Conservation (phyloP, 1,140 invertebrate genomes). For the Cardiocondyla obscurior region DNA sequence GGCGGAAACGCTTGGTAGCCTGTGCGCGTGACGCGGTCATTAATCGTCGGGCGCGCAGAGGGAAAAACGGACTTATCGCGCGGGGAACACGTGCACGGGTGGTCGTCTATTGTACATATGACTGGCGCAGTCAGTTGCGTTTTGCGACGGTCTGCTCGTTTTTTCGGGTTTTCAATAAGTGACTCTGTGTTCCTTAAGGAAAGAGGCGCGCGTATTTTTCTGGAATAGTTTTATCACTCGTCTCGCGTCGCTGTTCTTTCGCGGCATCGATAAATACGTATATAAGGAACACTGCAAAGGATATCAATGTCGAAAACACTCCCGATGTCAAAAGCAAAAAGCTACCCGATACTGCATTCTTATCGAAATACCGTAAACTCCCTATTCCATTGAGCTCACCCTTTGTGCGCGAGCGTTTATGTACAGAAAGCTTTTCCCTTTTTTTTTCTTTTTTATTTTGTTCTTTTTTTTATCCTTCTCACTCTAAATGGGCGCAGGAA, state of each 20-base stretch:
- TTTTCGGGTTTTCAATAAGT: neutral
- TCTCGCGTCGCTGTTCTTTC: neutral
- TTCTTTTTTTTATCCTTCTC: neutral
- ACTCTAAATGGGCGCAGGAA: too few species aligned
- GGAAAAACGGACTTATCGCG: neutral
- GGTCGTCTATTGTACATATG: neutral
- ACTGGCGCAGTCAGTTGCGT: neutral
- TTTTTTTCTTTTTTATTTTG: neutral
- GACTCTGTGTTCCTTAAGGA: neutral
- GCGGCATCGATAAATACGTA: too few species aligned
- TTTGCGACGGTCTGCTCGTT: neutral
- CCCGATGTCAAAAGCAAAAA: neutral
- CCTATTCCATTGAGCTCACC: neutral
- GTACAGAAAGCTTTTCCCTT: neutral
- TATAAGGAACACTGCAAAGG: neutral
- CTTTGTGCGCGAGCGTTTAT: conserved; percentile 30
- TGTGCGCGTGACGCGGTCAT: neutral
- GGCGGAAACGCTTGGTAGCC: neutral
- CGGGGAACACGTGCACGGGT: too few species aligned
- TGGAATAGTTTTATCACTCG: neutral
- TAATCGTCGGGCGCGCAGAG: neutral
- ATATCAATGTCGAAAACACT: conserved; percentile 25
- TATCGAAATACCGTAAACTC: conserved; percentile 35
- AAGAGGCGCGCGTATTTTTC: neutral
- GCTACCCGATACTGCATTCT: conserved; percentile 20